Percentiles rank a stretch among this genome's conserved stretches.
These are phyloP conservation scores for Sinocyclocheilus anophthalmus DNA, from an alignment of 2,113 vertebrate species.

Conservation along the genomic window DNA sequence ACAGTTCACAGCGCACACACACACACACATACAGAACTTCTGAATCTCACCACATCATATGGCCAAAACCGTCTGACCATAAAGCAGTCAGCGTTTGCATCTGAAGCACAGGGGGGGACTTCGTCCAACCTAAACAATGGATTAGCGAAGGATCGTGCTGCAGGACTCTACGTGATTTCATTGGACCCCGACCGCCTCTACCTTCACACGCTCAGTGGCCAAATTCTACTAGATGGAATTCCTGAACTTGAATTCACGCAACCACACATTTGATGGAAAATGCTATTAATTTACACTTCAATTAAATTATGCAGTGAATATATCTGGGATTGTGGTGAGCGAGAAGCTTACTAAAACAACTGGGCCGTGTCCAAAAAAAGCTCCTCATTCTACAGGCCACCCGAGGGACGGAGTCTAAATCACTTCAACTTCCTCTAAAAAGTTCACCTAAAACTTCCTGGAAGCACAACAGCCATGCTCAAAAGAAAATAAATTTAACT, in stretches of 20 bases:
- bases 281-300: conserved; percentile 39
- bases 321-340: conserved; percentile 26
- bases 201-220: conserved; percentile 21
- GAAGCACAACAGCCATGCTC: conserved; percentile 60
- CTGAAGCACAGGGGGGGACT: conserved; percentile 34
- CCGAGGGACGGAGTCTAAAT: conserved; percentile 65
- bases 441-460: conserved; percentile 71
- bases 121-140: conserved; percentile 55
- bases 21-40: conserved; percentile 15
- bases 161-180: conserved; percentile 38
- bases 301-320: conserved; percentile 44
- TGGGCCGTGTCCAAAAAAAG: conserved; percentile 54
- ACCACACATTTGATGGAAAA: conserved; percentile 41
- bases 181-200: conserved; percentile 16
- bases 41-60: conserved; percentile 42
- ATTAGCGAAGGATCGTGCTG: conserved; percentile 51
- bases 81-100: conserved; percentile 47
- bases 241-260: conserved; percentile 23
- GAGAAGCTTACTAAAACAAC: conserved; percentile 52
- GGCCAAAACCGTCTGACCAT: conserved; percentile 34
- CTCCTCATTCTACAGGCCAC: conserved; percentile 61
- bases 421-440: conserved; percentile 63
- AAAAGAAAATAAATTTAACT: conserved; percentile 67
- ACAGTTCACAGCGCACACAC: conserved; percentile 16
- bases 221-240: conserved; percentile 9